Conservation (phyloP, 2,113 vertebrate genomes). For the Isurus oxyrinchus region DNA sequence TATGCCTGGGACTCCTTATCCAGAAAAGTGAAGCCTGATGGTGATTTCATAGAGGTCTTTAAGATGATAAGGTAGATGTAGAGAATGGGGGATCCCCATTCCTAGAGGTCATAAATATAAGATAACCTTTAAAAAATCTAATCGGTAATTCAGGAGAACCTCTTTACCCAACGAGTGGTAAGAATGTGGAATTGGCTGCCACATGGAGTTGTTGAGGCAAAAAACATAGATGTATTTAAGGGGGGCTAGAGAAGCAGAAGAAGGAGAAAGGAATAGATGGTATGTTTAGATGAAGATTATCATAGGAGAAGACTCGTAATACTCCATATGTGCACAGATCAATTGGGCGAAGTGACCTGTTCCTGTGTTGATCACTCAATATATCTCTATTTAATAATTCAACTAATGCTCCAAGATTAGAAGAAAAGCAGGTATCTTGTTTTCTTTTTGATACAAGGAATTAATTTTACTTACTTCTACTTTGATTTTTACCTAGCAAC, state of each 20-base stretch:
- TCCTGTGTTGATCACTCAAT: not conserved
- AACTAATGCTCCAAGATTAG: not conserved
- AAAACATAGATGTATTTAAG: not conserved
- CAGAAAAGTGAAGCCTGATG: not conserved
- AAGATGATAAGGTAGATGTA: too few relatives aligned
- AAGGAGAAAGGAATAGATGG: not conserved
- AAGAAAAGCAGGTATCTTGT: not conserved
- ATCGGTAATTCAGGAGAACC: not conserved
- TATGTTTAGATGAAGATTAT: not conserved
- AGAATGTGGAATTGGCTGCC: not conserved
- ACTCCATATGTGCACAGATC: not conserved
- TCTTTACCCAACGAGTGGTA: not conserved
- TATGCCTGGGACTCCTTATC: not conserved
- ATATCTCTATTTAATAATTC: not conserved
- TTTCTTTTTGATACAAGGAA: not conserved
- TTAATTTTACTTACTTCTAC: not conserved
- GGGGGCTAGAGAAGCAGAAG: not conserved
- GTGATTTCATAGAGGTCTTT: not conserved
- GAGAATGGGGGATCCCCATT: too few relatives aligned
- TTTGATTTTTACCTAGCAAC: not conserved
- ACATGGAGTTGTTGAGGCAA: not conserved
- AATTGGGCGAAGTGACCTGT: not conserved
- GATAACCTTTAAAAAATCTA: too few relatives aligned
- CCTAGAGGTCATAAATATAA: too few relatives aligned
- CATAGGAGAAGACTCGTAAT: not conserved